Base-by-base conservation (phyloP, 2,113 vertebrate genomes). In the Semnornis frantzii region DNA sequence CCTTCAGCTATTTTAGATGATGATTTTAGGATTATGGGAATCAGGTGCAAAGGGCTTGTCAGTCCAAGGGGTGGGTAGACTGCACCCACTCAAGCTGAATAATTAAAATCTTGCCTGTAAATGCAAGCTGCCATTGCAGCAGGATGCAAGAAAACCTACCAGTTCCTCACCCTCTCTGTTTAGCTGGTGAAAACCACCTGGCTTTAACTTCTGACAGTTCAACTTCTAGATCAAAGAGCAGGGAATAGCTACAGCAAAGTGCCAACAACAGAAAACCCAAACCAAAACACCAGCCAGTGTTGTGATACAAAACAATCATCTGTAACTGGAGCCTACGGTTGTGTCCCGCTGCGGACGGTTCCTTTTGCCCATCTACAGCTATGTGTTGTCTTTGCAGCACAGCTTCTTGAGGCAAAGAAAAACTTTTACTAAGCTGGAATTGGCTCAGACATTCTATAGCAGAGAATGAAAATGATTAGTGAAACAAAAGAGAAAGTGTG, bases 171-270 rank as follows among this genome's bases (percentile, higher is more conserved):
- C 28, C 55, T 94, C 34, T 14, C 3, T 3, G 3, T 59, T 24
- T n/a, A 59, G 46, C 60, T 64, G 39, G 24, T 74, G 25, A 68
- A 90, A 89, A 71, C 54, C 60, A 62, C 44, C 63, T 59, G 52
- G 15, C 37, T 85, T 66, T 54, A 80, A 37, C 44, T 79, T 83
- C 83, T 78, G 23, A 33, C 33, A 57, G 37, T 81, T 83, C 57
- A 50, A 64, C 1, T 0, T 82, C 11, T 34, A 42, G 57, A 71
- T 81, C 65, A 52, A 95, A 91, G 86, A 52, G 5, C 33, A 66
- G 59, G 66, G 81, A 94, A 94, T 81, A 95, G 89, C 95, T 95
- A 77, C 87, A 95, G 90, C 60, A 72, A 89, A 96, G 95, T 18
- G 17, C 31, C 2, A 30, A 7, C 82, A 80, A 54, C 30, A 72